phyloP scores from a whole-genome alignment of 2,797 vertebrate species.

The Sciurus carolinensis region DNA sequence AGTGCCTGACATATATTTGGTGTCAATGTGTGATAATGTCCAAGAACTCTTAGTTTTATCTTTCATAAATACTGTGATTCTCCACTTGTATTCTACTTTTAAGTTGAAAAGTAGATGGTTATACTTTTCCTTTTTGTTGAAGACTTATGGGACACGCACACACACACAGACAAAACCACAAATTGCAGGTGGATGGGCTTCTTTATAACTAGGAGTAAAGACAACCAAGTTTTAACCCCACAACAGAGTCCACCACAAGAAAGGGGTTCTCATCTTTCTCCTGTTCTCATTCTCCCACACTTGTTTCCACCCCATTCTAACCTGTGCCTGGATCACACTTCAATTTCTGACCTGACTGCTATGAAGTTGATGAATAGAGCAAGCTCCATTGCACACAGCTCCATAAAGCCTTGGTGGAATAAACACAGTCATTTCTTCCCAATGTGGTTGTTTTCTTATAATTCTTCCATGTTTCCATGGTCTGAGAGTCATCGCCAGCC shows the following conservation, averaged over 20 bases:
- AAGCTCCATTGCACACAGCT: neutral
- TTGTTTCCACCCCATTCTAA: neutral
- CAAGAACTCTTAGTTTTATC: neutral
- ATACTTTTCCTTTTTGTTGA: conserved; percentile 25
- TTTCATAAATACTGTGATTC: conserved; percentile 3
- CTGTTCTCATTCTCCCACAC: neutral
- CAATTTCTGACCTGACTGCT: neutral
- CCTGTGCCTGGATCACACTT: neutral
- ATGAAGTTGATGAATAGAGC: neutral
- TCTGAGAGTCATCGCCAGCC: neutral
- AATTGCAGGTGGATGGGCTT: neutral
- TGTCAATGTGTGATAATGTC: neutral
- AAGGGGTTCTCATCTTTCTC: neutral
- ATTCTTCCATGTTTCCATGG: neutral
- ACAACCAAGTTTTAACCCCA: neutral
- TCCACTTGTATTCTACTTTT: neutral
- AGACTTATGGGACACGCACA: neutral
- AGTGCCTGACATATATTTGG: neutral
- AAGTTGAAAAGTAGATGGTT: neutral
- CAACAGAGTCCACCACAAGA: neutral
- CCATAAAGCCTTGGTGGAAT: neutral
- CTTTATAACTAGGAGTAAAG: neutral
- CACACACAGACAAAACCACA: neutral
- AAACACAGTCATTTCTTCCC: neutral
- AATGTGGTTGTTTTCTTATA: neutral